Base-by-base conservation (phyloP, 2,797 vertebrate genomes). In the Babyrousa celebensis region DNA sequence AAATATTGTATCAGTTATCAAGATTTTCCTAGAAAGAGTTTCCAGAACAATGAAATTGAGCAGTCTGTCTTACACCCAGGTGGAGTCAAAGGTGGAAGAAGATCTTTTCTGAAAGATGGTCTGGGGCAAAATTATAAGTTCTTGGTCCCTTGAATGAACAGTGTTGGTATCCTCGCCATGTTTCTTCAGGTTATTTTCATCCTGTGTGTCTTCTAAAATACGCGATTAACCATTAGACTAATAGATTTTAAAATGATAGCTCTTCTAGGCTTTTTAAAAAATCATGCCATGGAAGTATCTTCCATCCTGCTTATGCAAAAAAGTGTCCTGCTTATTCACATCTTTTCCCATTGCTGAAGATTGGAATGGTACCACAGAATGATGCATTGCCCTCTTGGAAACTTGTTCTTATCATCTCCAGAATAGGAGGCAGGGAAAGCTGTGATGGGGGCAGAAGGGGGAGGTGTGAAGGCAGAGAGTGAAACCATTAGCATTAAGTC, bases 11-110 rank as follows among this genome's bases (percentile, higher is more conserved):
- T 21, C 32, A 77, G 79, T 52, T 36, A 68, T 32, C 25, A 89
- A 85, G 88, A n/a, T 52, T 84, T 98, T 96, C 95, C 91, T 97
- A 95, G 91, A 96, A 93, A 96, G 94, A 70, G 89, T 74, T 36
- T 25, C 29, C 8, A 4, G 56, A 89, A 82, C 25, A 71, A 71
- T 40, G 58, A n/a, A 91, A 40, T 62, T 1, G 0, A 60, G 72
- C 8, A 63, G 54, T 18, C 1, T 18, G 63, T 21, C 14, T 88
- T 75, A 36, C 4, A 71, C 6, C 4, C 2, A 23, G 6, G 4
- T 78, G 15, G 9, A 70, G n/a, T 67, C 52, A 67, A 88, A 65
- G 27, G 5, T 62, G 9, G 56, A 12, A 82, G 23, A 65, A 91
- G 89, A 5, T 18, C 17, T 56, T 58, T 79, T 70, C 32, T 54